phyloP scores from a whole-genome alignment of 2,888 invertebrate species.

The Eupithecia vulgata region DNA sequence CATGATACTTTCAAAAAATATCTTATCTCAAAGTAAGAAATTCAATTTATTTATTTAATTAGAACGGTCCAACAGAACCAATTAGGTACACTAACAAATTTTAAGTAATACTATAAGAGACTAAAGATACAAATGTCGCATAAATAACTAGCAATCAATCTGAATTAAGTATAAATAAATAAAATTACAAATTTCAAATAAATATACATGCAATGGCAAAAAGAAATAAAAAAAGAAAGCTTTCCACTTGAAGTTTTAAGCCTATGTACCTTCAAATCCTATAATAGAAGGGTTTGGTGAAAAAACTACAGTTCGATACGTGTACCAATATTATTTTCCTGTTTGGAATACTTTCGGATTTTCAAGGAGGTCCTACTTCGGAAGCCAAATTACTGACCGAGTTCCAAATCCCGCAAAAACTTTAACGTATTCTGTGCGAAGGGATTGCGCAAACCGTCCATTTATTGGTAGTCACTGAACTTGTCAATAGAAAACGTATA shows the following conservation, averaged over 20 bases:
- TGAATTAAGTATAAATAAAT: too few relatives aligned
- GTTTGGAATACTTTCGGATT: neutral
- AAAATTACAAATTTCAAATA: too few relatives aligned
- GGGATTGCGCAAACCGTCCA: neutral
- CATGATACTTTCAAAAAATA: too few relatives aligned
- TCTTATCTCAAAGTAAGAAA: too few relatives aligned
- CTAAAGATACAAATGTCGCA: too few relatives aligned
- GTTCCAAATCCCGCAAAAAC: neutral
- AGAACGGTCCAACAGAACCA: too few relatives aligned
- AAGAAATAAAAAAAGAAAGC: too few relatives aligned
- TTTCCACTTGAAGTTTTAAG: neutral
- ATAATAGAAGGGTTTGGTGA: neutral
- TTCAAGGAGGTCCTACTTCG: neutral
- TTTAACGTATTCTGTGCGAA: neutral
- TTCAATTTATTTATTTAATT: too few relatives aligned
- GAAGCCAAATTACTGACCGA: slow-evolving; percentile 7
- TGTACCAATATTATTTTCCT: neutral
- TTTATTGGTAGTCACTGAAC: neutral
- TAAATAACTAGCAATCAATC: too few relatives aligned
- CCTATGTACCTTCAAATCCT: neutral
- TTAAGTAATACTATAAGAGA: too few relatives aligned
- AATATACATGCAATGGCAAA: too few relatives aligned
- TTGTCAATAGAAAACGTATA: neutral
- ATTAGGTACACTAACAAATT: too few relatives aligned
- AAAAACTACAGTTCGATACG: neutral